Percentiles rank a stretch among this genome's conserved stretches.
These are phyloP conservation scores for Ophion obscuratus DNA, from an alignment of 2,888 invertebrate genomes.

Conservation along the genomic window DNA sequence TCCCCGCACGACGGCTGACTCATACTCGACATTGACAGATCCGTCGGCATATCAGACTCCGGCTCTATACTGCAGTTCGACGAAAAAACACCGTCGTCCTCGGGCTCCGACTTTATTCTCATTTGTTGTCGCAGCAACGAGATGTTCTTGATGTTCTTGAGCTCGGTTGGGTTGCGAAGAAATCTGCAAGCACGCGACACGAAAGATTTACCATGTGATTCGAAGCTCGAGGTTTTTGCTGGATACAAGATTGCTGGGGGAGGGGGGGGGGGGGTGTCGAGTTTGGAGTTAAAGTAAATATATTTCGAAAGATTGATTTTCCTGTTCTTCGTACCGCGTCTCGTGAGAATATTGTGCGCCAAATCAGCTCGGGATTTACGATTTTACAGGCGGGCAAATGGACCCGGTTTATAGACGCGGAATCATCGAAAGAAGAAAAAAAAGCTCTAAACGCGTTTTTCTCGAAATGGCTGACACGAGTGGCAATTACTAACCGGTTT, in stretches of 20 bases:
- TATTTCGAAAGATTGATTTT: neutral
- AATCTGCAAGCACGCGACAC: constrained; percentile 87
- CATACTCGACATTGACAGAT: constrained; percentile 83
- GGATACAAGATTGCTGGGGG: too few relatives aligned
- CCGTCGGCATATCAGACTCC: constrained; percentile 83
- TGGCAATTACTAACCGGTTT: neutral
- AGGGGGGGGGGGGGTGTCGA: neutral
- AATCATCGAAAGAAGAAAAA: neutral
- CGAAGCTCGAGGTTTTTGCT: too few relatives aligned
- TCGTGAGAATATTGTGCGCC: neutral
- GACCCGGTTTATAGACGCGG: neutral
- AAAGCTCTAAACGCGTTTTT: too few relatives aligned
- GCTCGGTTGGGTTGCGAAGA: constrained; percentile 95
- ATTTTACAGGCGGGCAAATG: neutral
- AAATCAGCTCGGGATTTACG: neutral
- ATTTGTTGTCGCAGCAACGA: constrained; percentile 93
- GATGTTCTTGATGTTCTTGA: constrained; percentile 97
- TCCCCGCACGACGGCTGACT: constrained; percentile 75
- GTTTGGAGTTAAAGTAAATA: too few relatives aligned
- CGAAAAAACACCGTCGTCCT: constrained; percentile 77
- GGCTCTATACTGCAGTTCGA: constrained; percentile 76
- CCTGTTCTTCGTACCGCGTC: neutral
- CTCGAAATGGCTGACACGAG: neutral
- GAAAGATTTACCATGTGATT: too few relatives aligned
- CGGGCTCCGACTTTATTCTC: constrained; percentile 83